A percentile compares a stretch with the other conserved stretches of the same genome.
phyloP scores from a whole-genome alignment of 2,888 invertebrate species.

The Merodon equestris region DNA sequence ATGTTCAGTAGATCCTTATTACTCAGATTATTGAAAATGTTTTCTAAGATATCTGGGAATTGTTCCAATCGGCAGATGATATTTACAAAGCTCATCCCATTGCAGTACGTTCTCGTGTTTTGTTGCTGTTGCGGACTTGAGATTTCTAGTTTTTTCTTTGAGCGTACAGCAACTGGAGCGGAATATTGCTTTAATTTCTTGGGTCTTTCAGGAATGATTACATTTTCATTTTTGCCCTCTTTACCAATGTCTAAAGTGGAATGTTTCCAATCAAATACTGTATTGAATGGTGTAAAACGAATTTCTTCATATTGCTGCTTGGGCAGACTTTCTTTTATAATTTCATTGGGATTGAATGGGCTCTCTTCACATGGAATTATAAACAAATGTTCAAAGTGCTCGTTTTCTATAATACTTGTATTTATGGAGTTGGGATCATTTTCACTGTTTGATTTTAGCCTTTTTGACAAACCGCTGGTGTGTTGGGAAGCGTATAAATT shows the following conservation, averaged over 20 bases:
- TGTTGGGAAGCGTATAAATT: constrained; percentile 27
- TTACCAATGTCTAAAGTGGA: constrained; percentile 9
- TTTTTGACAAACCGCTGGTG: constrained; percentile 22
- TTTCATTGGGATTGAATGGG: too few relatives aligned
- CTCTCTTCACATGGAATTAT: too few relatives aligned
- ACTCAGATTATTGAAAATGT: constrained; percentile 36
- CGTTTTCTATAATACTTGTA: constrained; percentile 22
- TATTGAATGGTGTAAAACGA: background rate
- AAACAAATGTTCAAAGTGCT: too few relatives aligned
- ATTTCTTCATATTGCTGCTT: too few relatives aligned
- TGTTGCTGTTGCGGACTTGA: constrained; percentile 11
- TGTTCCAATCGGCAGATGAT: constrained; percentile 41
- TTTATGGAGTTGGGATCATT: constrained; percentile 35
- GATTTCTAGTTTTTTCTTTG: constrained; percentile 53
- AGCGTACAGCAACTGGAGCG: constrained; percentile 24
- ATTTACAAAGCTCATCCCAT: constrained; percentile 40
- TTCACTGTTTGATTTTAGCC: constrained; percentile 47
- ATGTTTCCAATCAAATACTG: constrained; percentile 11
- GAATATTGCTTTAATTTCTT: constrained; percentile 28
- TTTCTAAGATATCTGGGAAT: constrained; percentile 32
- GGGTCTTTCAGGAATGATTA: constrained; percentile 38
- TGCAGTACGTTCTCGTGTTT: constrained; percentile 14
- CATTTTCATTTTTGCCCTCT: background rate
- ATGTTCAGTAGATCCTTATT: constrained; percentile 42
- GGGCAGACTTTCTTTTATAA: too few relatives aligned